Evolutionary conservation across 1,140 invertebrate species (phyloP).

Genomic region (Heliothis virescens): DNA sequence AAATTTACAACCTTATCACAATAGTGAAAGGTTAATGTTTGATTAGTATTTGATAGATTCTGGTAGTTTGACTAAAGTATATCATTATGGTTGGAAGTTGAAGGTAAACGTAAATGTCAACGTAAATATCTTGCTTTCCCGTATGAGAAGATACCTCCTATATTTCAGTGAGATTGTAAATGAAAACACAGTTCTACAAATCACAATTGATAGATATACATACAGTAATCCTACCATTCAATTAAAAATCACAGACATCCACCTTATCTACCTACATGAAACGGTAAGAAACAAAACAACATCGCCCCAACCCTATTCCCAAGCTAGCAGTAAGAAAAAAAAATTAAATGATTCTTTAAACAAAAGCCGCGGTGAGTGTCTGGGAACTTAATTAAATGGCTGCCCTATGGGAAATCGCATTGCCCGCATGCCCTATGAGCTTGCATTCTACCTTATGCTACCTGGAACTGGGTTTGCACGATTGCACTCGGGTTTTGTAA

Average conservation of each 20-base stretch:
- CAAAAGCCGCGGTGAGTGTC: slow-evolving; percentile 32
- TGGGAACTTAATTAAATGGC: slow-evolving; percentile 48
- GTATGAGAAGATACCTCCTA: too few species aligned
- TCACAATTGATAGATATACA: too few species aligned
- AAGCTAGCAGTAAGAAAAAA: slow-evolving; percentile 43
- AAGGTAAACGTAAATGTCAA: too few species aligned
- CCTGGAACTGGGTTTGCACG: background rate
- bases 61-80: too few species aligned
- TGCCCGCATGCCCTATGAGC: too few species aligned
- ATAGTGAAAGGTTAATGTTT: too few species aligned
- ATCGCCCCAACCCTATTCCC: slow-evolving; percentile 18
- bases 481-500: background rate
- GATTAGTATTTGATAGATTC: too few species aligned
- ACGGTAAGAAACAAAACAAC: slow-evolving; percentile 5
- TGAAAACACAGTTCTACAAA: too few species aligned
- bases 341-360: slow-evolving; percentile 50
- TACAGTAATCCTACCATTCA: background rate
- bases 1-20: too few species aligned
- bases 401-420: slow-evolving; percentile 47
- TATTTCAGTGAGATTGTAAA: too few species aligned
- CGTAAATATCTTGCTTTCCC: too few species aligned
- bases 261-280: background rate
- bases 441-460: slow-evolving; percentile 25
- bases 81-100: too few species aligned
- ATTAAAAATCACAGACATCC: background rate